Conservation (phyloP, 2,113 vertebrate species). For the Myiozetetes cayanensis region DNA sequence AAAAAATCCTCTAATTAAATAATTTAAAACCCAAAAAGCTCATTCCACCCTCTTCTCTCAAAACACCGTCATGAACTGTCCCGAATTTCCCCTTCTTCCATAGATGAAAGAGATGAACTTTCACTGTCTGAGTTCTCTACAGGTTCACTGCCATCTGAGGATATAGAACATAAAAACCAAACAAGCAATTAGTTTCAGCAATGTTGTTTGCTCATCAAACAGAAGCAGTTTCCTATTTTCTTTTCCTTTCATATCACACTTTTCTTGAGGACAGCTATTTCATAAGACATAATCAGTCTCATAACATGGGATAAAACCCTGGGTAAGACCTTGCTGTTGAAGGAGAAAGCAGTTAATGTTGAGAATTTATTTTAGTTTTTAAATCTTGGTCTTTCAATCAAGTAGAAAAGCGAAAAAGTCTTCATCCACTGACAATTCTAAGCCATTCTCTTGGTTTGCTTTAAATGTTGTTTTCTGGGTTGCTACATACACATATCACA, state of each 20-base stretch:
- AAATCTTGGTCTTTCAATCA: not conserved
- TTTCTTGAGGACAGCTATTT: not conserved
- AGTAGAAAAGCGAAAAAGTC: not conserved
- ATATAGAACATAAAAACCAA: conserved; percentile 5
- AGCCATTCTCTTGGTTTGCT: not conserved
- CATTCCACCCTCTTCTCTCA: not conserved
- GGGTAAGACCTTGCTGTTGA: not conserved
- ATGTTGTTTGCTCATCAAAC: not conserved
- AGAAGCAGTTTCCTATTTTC: not conserved
- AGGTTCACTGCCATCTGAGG: conserved; percentile 67
- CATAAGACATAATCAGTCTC: not conserved
- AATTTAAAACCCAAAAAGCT: not conserved
- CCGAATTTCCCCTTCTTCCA: conserved; percentile 68
- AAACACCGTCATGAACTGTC: conserved; percentile 36
- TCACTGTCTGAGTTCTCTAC: conserved; percentile 43
- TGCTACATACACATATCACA: not conserved
- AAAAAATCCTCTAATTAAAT: not conserved
- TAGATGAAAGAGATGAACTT: conserved; percentile 57
- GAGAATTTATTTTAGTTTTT: not conserved
- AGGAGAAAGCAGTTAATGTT: not conserved
- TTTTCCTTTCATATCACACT: not conserved
- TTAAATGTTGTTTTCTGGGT: not conserved
- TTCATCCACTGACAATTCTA: not conserved
- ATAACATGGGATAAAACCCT: not conserved
- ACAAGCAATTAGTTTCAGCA: conserved; percentile 49